These are phyloP conservation scores for Macrobrachium nipponense DNA, from an alignment of 1,140 invertebrate genomes.

Conservation along the genomic window DNA sequence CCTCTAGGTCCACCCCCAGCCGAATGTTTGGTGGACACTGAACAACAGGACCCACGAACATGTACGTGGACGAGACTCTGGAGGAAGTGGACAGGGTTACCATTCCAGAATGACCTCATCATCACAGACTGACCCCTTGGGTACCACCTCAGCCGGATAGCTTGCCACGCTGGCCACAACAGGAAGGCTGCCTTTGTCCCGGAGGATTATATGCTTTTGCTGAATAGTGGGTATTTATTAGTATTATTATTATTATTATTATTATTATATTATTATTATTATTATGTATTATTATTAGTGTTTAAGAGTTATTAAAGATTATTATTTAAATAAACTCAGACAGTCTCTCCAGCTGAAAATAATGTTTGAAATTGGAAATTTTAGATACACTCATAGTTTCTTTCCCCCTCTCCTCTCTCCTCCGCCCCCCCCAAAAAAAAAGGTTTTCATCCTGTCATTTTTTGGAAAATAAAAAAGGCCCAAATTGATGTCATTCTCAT, in stretches of 20 bases:
- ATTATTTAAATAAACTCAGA: too few species aligned
- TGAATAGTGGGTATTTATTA: conserved; percentile 34
- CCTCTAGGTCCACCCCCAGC: conserved; percentile 23
- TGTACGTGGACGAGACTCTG: conserved; percentile 39
- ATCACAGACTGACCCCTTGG: conserved; percentile 26
- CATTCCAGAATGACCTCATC: conserved; percentile 45
- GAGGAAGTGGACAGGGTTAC: conserved; percentile 9
- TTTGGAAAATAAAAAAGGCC: too few species aligned
- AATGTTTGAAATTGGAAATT: too few species aligned
- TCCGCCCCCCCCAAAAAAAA: too few species aligned
- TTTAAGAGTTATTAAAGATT: too few species aligned
- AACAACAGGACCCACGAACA: conserved; percentile 27
- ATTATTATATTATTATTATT: not conserved
- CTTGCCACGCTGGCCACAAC: conserved; percentile 42
- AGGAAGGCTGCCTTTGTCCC: conserved; percentile 14
- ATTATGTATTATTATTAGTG: not conserved
- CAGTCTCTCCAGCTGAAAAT: too few species aligned
- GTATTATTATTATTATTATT: not conserved
- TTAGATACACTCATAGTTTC: too few species aligned
- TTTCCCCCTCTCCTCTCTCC: too few species aligned
- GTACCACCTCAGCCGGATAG: conserved; percentile 19
- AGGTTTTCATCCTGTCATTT: too few species aligned
- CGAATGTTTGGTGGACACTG: conserved; percentile 51
- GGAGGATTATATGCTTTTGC: not conserved
- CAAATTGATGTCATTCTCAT: too few species aligned